Evolutionary conservation across 1,140 invertebrate species (phyloP), one percentile per base, ranked within the genome.

Genomic region (Bombus pyrosoma): DNA sequence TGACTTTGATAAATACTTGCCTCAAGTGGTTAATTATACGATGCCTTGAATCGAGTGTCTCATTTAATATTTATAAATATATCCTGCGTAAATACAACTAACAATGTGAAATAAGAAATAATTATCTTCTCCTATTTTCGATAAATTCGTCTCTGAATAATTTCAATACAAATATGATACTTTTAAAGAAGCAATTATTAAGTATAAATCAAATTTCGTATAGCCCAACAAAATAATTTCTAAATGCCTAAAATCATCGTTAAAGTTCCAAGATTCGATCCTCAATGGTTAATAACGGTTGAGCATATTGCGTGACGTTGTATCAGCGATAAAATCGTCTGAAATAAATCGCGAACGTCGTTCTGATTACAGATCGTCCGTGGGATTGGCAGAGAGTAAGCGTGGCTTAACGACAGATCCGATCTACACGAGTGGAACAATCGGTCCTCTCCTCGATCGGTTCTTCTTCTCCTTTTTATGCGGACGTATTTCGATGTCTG

Each of bases 371-470:
- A 87, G 75, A 90, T 87, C 89, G 82, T 79, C 86, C 86, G 71
- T 77, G 76, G 79, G 71, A 87, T 78, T 90, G 89, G 89, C 88
- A 90, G 89, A 90, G 89, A 90, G 79, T 90, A 74, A 90, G 89
- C 86, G 76, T 87, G 83, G 89, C 88, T 90, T 90, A 90, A 90
- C 88, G 88, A 87, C 71, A 77, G 71, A 90, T 90, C 64, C 89
- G 86, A 90, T 90, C 88, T 85, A 57, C 81, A 74, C 68, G 85
- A 87, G 89, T 78, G 59, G 85, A 81, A 83, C 89, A 86, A 90
- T 90, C 87, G 81, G 71, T 90, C 62, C 86, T 74, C 59, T 69
- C 39, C 80, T 80, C 86, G 85, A 79, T 85, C 82, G 62, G n/a
- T 53, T 82, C 82, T 87, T 53, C 71, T 69, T 80, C 83, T 90